Conservation (phyloP, 1,140 invertebrate genomes). For the Hylaeus anthracinus region DNA sequence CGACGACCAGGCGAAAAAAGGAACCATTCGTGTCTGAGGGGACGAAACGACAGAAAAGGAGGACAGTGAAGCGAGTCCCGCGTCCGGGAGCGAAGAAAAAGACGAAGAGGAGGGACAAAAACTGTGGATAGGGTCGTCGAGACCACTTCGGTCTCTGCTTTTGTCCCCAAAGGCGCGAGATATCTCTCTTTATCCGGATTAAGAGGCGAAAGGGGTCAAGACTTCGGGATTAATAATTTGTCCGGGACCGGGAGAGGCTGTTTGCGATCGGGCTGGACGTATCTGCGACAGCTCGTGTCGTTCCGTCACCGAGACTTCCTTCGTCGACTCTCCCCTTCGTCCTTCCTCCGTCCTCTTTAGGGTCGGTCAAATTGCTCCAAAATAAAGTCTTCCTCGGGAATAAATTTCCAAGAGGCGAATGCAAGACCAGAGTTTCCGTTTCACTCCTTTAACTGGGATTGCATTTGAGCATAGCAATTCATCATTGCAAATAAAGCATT, state of each 20-base stretch:
- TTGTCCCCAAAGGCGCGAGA: conserved; percentile 62
- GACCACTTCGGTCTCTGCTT: conserved; percentile 48
- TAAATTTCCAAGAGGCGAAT: too few relatives aligned
- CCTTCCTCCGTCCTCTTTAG: neutral
- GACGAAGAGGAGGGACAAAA: neutral
- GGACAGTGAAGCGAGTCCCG: neutral
- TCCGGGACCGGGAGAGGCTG: conserved; percentile 31
- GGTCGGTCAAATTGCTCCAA: too few relatives aligned
- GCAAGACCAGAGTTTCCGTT: too few relatives aligned
- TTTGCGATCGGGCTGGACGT: conserved; percentile 44
- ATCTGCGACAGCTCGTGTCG: conserved; percentile 54
- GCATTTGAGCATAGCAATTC: too few relatives aligned
- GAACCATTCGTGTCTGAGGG: neutral
- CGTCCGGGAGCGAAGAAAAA: neutral
- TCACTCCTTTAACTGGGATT: too few relatives aligned
- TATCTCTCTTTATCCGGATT: conserved; percentile 69
- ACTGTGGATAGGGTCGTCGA: conserved; percentile 23
- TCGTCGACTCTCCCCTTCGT: neutral
- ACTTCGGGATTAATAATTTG: conserved; percentile 74
- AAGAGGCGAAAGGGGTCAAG: conserved; percentile 69
- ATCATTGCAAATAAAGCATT: too few relatives aligned
- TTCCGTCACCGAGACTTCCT: conserved; percentile 40
- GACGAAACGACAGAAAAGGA: neutral
- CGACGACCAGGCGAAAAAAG: neutral
- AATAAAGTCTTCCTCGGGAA: too few relatives aligned